These are phyloP conservation scores for Calidris pugnax DNA, from an alignment of 2,113 vertebrate genomes.

Conservation along the genomic window DNA sequence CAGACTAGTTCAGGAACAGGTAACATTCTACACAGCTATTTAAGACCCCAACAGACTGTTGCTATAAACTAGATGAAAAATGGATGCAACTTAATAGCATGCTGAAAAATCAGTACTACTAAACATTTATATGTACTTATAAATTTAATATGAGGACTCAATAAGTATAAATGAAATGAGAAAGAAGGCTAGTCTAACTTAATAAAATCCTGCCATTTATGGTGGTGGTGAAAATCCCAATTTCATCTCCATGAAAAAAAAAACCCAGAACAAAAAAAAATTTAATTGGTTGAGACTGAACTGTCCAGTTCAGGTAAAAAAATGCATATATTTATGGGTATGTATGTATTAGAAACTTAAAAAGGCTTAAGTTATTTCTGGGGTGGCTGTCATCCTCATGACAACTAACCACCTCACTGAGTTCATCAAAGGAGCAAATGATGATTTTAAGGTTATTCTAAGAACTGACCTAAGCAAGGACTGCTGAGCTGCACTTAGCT, in stretches of 20 bases:
- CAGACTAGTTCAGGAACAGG: not conserved
- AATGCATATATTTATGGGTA: accelerated
- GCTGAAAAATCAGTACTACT: not conserved
- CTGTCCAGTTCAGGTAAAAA: not conserved
- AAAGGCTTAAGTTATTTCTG: not conserved
- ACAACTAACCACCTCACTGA: not conserved
- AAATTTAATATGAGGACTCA: not conserved
- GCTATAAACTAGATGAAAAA: not conserved
- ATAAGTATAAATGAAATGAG: not conserved
- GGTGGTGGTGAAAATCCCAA: not conserved
- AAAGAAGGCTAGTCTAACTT: not conserved
- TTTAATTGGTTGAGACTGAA: not conserved
- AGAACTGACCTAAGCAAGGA: not conserved
- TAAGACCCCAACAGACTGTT: not conserved
- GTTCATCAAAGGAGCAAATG: not conserved
- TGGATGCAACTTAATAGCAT: not conserved
- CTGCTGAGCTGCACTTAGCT: not conserved
- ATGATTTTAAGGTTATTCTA: not conserved
- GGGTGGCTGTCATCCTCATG: not conserved
- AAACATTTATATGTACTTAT: not conserved
- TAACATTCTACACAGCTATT: not conserved
- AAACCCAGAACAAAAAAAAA: not conserved
- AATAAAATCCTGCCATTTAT: not conserved
- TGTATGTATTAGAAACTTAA: not conserved
- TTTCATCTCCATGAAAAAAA: not conserved